Evolutionary conservation across 2,888 invertebrate species (phyloP), one percentile per base, ranked within the genome.

Genomic region (Leptothorax acervorum): DNA sequence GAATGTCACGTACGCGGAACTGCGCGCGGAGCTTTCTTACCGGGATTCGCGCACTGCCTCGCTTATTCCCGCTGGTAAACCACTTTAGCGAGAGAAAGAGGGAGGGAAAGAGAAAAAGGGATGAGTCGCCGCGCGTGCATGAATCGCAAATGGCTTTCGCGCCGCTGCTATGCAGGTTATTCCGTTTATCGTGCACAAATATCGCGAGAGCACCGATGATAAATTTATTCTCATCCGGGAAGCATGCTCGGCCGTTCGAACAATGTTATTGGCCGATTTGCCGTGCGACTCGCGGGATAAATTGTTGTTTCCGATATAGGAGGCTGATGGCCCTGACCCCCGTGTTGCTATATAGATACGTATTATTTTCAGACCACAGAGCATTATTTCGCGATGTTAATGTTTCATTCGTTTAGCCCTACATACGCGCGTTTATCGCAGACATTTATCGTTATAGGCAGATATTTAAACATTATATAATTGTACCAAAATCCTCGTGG

Each of bases 1-100:
- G 85, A 88, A 84, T 86, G 88, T 90, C 85, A 88, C 83, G 87
- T 88, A 68, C 55, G 81, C 66, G 63, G 23, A 28, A 63, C n/a
- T 75, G 65, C 62, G 66, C 66, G 66, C 66, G 63, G 66, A 82
- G 88, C 66, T 83, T 85, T 70, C 85, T 83, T 83, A 84, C 87
- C 42, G 71, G 66, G 85, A 83, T 85, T 85, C 79, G 73, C 75
- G 28, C 23, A 23, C 45, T 68, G 51, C 71, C 62, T 71, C 48
- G 83, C 71, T 68, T 84, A 75, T 63, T 62, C 75, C 82, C 55
- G 62, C 63, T 63, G 68, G 79, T 65, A 53, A 85, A 63, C 82
- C 78, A 70, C 87, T 88, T 85, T 79, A 62, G 62, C 39, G 51
- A 11, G 35, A 55, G 51, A 65, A 15, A 81, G 15, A 55, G 39